phyloP scores from a whole-genome alignment of 2,888 invertebrate genomes.

The Agrochola circellaris region DNA sequence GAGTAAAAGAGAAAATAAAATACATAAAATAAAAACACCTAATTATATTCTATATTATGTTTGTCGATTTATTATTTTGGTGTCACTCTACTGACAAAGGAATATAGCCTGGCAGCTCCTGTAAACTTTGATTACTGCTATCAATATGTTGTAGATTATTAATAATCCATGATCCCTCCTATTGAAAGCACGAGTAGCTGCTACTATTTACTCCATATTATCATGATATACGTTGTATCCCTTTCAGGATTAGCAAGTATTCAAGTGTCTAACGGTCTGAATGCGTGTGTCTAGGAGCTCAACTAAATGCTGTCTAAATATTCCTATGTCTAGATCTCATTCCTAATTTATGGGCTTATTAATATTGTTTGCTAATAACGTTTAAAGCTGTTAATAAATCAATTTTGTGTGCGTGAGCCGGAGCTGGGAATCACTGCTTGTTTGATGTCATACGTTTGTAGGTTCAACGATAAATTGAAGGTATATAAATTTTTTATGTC shows the following conservation, averaged over 20 bases:
- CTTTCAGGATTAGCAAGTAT: slow-evolving; percentile 47
- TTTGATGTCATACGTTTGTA: slow-evolving; percentile 20
- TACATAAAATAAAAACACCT: too few relatives aligned
- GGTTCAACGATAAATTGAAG: slow-evolving; percentile 7
- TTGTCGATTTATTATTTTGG: not conserved
- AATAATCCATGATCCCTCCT: slow-evolving; percentile 20
- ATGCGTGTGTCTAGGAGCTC: slow-evolving; percentile 44
- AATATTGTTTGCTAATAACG: slow-evolving; percentile 55
- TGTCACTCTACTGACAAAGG: not conserved
- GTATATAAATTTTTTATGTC: slow-evolving; percentile 13
- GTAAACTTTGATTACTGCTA: not conserved
- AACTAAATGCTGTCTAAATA: slow-evolving; percentile 52
- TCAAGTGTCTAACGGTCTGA: slow-evolving; percentile 45
- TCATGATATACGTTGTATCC: slow-evolving; percentile 16
- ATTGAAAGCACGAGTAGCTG: slow-evolving; percentile 20
- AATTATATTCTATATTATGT: too few relatives aligned
- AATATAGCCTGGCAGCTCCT: not conserved
- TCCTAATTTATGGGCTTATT: slow-evolving; percentile 60
- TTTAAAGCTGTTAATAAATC: slow-evolving; percentile 57
- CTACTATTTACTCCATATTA: slow-evolving; percentile 11
- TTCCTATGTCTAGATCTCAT: slow-evolving; percentile 40
- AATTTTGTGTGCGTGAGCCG: slow-evolving; percentile 38
- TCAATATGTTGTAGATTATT: not conserved
- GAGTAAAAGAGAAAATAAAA: too few relatives aligned
- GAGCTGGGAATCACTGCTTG: slow-evolving; percentile 30